phyloP scores from a whole-genome alignment of 2,888 invertebrate species.

The Leuctra nigra region DNA sequence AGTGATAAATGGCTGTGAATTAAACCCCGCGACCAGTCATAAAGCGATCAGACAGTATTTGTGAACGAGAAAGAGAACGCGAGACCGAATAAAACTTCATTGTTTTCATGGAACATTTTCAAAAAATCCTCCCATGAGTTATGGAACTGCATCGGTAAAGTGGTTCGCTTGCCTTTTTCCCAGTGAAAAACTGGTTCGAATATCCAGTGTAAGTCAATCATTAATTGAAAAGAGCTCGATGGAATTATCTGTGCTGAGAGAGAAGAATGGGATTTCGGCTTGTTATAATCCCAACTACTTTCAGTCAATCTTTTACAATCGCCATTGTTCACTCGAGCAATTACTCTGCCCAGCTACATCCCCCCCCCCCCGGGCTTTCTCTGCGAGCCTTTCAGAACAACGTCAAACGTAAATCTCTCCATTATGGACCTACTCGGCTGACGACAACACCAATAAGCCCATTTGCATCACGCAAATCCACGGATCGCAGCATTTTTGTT shows the following conservation, averaged over 20 bases:
- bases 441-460: no score
- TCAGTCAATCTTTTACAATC: slow-evolving; percentile 20
- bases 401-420: not conserved
- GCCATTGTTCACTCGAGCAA: slow-evolving; percentile 20
- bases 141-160: slow-evolving; percentile 21
- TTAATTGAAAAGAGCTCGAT: slow-evolving; percentile 3
- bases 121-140: slow-evolving; percentile 17
- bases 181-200: slow-evolving; percentile 1
- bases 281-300: slow-evolving; percentile 2
- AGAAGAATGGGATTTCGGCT: not conserved
- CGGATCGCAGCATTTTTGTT: no score
- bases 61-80: slow-evolving; percentile 2
- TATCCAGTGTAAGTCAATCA: slow-evolving; percentile 8
- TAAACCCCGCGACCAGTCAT: not conserved
- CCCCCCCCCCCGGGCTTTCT: not conserved
- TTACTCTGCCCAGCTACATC: slow-evolving; percentile 13
- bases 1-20: slow-evolving; percentile 2
- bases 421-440: no score
- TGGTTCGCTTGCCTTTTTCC: slow-evolving; percentile 12
- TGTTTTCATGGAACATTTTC: slow-evolving; percentile 17
- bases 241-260: not conserved
- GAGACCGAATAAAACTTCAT: slow-evolving; percentile 8
- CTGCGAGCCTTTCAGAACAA: not conserved
- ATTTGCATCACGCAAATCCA: no score
- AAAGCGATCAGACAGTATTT: slow-evolving; percentile 13